Evolutionary conservation across 2,888 invertebrate genomes (phyloP), one percentile per base, ranked within the genome.

Genomic region (Embidobia sp.): DNA sequence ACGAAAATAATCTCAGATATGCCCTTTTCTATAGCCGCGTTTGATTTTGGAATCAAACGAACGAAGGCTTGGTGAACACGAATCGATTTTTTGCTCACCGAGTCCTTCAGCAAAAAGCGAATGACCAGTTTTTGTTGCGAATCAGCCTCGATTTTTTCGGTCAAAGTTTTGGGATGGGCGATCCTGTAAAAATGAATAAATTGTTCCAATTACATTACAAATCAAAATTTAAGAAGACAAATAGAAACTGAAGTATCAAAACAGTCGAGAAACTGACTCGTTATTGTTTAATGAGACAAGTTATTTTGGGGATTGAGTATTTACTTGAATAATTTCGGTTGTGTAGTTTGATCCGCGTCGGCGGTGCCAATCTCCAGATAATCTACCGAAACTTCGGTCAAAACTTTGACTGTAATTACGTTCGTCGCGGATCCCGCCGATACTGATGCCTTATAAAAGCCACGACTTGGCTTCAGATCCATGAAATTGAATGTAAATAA

Each of bases 1-100:
- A 99, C 95, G 88, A 97, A 98, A 83, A 98, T 94, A 48, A 97
- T 95, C 91, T 99, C 99, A 74, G 94, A 93, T n/a, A 92, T 91
- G 0, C 92, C 91, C 55, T 91, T 91, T 10, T 90, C 90, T 3
- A 78, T 77, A 0, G 73, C 79, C 0, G 74, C 74, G 40, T 75
- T 59, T 2, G 81, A 78, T 1, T 75, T 72, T 81, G 95, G 93
- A 31, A 92, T 92, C 40, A 98, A 92, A 48, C 95, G 92, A 18
- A 98, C 93, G 89, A 98, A 98, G 0, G 96, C 95, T 90, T 97
- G 97, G 88, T 96, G 96, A 40, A 96, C 95, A 29, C 92, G 90
- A 85, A 97, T 93, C 0, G 94, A 90, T 85, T 94, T 93, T 80
- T 91, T 92, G 10, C 89, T 92, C 48, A 91, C 90, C 84, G 94